These are phyloP conservation scores for Nannobrachium achirus DNA, from an alignment of 2,113 vertebrate genomes.

Conservation along the genomic window DNA sequence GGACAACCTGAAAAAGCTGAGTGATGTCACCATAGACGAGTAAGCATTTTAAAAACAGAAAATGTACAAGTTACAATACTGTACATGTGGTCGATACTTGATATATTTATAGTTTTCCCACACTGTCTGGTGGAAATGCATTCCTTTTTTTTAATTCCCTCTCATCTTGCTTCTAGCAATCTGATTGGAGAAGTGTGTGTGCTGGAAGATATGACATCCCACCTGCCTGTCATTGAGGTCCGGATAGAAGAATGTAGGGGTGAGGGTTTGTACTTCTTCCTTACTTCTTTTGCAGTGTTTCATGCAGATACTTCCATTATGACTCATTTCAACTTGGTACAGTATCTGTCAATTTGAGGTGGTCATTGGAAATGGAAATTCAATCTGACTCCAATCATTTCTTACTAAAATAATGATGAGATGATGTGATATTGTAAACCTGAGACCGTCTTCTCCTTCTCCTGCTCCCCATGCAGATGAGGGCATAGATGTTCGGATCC, in stretches of 20 bases:
- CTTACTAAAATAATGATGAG: too few relatives aligned
- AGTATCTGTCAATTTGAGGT: background rate
- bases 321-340: background rate
- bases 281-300: background rate
- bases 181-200: constrained; percentile 95
- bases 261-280: constrained; percentile 55
- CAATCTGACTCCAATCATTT: background rate
- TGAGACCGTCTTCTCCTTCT: background rate
- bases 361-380: background rate
- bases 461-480: constrained; percentile 80
- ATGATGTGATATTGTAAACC: too few relatives aligned
- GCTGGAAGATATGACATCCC: constrained; percentile 93
- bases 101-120: background rate
- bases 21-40: constrained; percentile 93
- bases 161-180: constrained; percentile 76
- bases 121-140: background rate
- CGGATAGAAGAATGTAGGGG: constrained; percentile 96
- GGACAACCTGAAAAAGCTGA: constrained; percentile 93
- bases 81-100: background rate
- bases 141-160: background rate
- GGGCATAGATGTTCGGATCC: constrained; percentile 94
- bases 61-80: background rate
- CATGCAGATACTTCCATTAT: background rate
- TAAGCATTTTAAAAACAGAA: constrained; percentile 67
- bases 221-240: constrained; percentile 92